Conservation (phyloP, 2,888 invertebrate species). For the Melanargia galathea region DNA sequence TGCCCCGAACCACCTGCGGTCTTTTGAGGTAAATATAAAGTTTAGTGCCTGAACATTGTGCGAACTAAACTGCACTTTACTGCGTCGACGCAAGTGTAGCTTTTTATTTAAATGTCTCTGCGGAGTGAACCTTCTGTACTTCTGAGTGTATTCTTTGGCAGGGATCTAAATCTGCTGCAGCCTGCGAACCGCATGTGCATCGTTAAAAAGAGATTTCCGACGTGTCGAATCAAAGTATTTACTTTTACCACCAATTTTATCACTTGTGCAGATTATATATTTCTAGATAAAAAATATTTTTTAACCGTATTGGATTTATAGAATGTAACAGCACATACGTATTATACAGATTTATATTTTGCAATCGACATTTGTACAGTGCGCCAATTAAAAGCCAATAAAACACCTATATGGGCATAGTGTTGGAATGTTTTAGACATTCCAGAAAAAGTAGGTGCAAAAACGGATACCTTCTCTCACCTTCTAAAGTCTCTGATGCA, state of each 20-base stretch:
- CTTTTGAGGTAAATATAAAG: no score
- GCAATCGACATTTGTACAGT: not conserved
- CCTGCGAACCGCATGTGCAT: conserved; percentile 4
- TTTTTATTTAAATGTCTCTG: no score
- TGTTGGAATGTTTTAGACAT: no score
- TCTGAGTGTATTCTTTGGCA: not conserved
- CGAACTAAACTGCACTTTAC: no score
- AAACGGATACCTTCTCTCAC: no score
- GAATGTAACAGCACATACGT: not conserved
- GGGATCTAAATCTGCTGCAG: not conserved
- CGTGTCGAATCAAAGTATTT: not conserved
- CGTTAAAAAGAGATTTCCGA: conserved; percentile 10
- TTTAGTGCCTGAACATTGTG: no score
- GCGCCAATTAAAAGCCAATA: not conserved
- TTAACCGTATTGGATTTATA: not conserved
- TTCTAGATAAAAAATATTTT: conserved; percentile 47
- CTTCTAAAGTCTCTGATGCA: no score
- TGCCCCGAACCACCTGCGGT: no score
- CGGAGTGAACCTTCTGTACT: no score
- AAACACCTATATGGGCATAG: no score
- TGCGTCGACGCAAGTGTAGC: no score
- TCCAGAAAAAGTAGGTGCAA: no score
- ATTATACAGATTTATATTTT: not conserved
- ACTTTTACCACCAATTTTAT: conserved; percentile 5
- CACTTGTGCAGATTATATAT: not conserved